Evolutionary conservation across 2,888 invertebrate genomes (phyloP).

Genomic region (Tenthredo distinguenda): DNA sequence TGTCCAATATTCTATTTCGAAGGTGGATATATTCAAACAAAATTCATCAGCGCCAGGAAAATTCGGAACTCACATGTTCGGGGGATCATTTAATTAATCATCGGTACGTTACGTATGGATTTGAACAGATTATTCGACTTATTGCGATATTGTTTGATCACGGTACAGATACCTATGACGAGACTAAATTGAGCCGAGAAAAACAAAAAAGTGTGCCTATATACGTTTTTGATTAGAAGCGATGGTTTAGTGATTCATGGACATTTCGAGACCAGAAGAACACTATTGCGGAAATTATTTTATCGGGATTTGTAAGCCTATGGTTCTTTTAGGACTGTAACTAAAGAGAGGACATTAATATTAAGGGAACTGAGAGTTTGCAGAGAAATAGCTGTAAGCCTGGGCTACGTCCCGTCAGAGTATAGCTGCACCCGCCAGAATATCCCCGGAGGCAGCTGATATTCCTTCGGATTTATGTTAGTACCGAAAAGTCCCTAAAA

Average conservation of each 20-base stretch:
- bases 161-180: too few species aligned
- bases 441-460: conserved; percentile 51
- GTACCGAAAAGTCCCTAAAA: conserved; percentile 42
- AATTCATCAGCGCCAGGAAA: conserved; percentile 13
- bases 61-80: not conserved
- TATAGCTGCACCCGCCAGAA: not conserved
- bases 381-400: not conserved
- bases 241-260: not conserved
- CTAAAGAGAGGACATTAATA: not conserved
- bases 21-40: not conserved
- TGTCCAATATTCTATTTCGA: not conserved
- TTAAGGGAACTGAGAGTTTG: not conserved
- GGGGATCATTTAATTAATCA: not conserved
- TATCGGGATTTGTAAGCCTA: not conserved
- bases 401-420: not conserved
- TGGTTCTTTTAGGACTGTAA: not conserved
- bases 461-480: conserved; percentile 51
- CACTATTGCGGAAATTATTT: not conserved
- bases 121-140: too few species aligned
- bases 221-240: not conserved
- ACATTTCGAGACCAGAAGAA: not conserved
- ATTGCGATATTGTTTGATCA: not conserved
- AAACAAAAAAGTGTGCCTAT: not conserved
- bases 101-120: not conserved
- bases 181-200: too few species aligned